A percentile compares a stretch with the other conserved stretches of the same genome.
phyloP scores from a whole-genome alignment of 2,888 invertebrate genomes.

The Thera obeliscata region DNA sequence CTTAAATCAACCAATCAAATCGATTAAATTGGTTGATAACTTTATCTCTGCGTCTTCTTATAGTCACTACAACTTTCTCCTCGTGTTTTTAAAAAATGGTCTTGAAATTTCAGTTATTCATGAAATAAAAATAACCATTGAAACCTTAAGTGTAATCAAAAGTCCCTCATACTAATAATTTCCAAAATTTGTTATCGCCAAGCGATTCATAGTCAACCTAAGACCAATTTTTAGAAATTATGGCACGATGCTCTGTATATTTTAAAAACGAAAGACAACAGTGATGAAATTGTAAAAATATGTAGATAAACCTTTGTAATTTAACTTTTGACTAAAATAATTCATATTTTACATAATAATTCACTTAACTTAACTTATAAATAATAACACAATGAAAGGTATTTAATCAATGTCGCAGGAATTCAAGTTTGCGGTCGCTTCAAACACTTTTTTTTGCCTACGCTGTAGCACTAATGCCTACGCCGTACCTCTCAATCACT shows the following conservation, averaged over 20 bases:
- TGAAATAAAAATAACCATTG: slow-evolving; percentile 6
- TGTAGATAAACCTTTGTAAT: slow-evolving; percentile 25
- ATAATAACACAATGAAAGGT: neutral
- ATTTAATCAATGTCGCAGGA: neutral
- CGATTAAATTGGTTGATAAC: too few relatives aligned
- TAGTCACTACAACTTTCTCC: too few relatives aligned
- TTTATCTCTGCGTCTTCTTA: too few relatives aligned
- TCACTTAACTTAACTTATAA: slow-evolving; percentile 6
- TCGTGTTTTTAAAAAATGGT: too few relatives aligned
- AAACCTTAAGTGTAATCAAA: slow-evolving; percentile 16
- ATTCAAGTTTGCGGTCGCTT: neutral
- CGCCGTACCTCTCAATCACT: neutral
- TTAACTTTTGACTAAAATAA: slow-evolving; percentile 12
- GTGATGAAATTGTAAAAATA: slow-evolving; percentile 54
- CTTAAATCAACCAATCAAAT: too few relatives aligned
- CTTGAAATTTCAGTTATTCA: neutral
- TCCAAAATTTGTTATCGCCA: slow-evolving; percentile 20
- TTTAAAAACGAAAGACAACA: slow-evolving; percentile 76
- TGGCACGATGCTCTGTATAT: slow-evolving; percentile 63
- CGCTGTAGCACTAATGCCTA: neutral
- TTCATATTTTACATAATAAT: slow-evolving; percentile 4
- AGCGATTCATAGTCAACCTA: slow-evolving; percentile 34
- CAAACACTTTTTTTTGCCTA: neutral
- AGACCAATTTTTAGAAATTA: slow-evolving; percentile 53
- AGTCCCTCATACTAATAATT: slow-evolving; percentile 16